A percentile compares a stretch with the other conserved stretches of the same genome.
Evolutionary conservation across 2,888 invertebrate genomes (phyloP).

Genomic region (Callosobruchus maculatus): DNA sequence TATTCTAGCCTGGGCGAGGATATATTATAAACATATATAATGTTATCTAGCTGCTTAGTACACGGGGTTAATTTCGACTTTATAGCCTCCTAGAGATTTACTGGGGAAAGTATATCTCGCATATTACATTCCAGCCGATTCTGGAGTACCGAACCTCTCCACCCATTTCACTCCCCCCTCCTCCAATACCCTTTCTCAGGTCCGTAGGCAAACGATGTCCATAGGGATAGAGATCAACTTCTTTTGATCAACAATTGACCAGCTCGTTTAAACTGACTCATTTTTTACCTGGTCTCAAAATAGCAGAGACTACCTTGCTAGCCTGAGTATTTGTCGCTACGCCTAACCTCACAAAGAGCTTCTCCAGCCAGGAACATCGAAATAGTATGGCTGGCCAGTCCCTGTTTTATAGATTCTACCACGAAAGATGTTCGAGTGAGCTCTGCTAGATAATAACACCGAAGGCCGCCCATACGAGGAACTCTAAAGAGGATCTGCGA

Average conservation of each 20-base stretch:
- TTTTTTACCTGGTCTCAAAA: too few species aligned
- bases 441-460: too few species aligned
- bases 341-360: too few species aligned
- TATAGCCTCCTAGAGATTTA: constrained; percentile 46
- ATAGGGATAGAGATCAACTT: not conserved
- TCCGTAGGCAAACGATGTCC: not conserved
- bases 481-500: too few species aligned
- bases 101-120: constrained; percentile 42
- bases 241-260: not conserved
- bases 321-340: too few species aligned
- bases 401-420: too few species aligned
- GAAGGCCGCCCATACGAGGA: too few species aligned
- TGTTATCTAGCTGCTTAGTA: constrained; percentile 28
- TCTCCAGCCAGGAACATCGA: too few species aligned
- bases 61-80: constrained; percentile 46
- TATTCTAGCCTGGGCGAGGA: constrained; percentile 5
- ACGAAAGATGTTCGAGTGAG: too few species aligned
- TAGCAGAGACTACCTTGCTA: too few species aligned
- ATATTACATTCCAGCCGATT: constrained; percentile 45
- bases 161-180: not conserved
- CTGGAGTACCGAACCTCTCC: constrained; percentile 4
- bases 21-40: constrained; percentile 38
- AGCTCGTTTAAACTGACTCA: too few species aligned
- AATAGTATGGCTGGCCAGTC: too few species aligned
- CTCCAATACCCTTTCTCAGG: not conserved